Percentiles rank a stretch among this genome's conserved stretches.
These are phyloP conservation scores for Mesembrinibis cayennensis DNA, from an alignment of 2,113 vertebrate species.

Conservation along the genomic window DNA sequence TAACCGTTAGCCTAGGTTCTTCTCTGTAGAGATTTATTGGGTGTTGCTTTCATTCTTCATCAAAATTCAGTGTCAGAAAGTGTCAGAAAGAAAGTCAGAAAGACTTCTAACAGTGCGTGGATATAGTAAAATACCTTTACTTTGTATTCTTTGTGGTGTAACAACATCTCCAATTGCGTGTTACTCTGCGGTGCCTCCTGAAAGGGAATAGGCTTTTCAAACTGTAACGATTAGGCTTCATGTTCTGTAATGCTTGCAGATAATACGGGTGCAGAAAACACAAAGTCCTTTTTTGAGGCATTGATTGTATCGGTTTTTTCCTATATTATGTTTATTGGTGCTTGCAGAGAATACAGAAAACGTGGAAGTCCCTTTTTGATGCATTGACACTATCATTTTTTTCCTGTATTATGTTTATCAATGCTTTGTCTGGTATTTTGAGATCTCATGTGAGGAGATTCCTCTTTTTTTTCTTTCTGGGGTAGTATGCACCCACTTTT, in stretches of 20 bases:
- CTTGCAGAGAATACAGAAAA: neutral
- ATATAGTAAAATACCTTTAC: neutral
- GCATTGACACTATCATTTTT: accelerated
- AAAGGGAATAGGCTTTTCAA: neutral
- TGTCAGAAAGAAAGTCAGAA: too few relatives aligned
- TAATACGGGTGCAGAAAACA: neutral
- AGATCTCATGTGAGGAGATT: neutral
- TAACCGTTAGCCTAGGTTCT: neutral
- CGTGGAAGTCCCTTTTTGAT: neutral
- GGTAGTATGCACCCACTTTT: neutral
- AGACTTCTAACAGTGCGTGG: neutral
- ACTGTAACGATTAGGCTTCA: neutral
- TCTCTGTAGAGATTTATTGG: neutral
- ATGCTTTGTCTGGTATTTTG: neutral
- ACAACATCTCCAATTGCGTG: accelerated
- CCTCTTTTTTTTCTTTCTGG: neutral
- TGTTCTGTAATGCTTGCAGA: neutral
- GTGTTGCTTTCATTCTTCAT: neutral
- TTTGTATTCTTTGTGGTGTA: neutral
- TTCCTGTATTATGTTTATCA: accelerated
- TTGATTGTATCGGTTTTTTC: neutral
- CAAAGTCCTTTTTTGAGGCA: neutral
- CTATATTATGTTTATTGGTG: neutral
- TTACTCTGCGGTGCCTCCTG: neutral
- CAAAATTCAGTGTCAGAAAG: neutral